These are phyloP conservation scores for Cylas formicarius DNA, from an alignment of 1,140 invertebrate genomes.

Conservation along the genomic window DNA sequence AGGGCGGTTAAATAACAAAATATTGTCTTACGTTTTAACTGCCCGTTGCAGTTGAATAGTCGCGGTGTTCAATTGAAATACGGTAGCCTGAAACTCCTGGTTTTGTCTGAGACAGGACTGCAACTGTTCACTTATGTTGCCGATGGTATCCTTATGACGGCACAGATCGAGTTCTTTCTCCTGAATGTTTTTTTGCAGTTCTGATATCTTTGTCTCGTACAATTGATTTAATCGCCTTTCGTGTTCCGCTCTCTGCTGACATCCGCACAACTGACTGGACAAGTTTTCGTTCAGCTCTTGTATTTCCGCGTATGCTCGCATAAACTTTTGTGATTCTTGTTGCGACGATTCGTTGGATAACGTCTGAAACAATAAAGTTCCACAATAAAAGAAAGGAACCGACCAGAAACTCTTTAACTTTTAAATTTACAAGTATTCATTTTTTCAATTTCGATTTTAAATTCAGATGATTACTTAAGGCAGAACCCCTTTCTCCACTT, in stretches of 20 bases:
- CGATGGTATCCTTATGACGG: conserved; percentile 22
- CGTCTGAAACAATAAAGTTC: conserved; percentile 28
- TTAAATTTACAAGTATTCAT: too few relatives aligned
- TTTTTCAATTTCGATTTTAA: too few relatives aligned
- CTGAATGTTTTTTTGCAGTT: conserved; percentile 24
- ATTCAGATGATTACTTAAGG: too few relatives aligned
- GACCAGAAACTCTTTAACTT: too few relatives aligned
- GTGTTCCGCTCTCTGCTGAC: conserved; percentile 24
- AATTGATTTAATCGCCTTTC: conserved; percentile 30
- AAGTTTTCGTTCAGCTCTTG: conserved; percentile 25
- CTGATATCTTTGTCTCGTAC: conserved; percentile 27
- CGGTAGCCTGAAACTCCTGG: conserved; percentile 23
- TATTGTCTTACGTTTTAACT: too few relatives aligned
- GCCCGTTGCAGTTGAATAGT: conserved; percentile 20
- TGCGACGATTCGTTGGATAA: conserved; percentile 26
- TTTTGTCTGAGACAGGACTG: conserved; percentile 26
- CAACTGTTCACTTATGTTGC: conserved; percentile 25
- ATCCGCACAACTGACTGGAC: conserved; percentile 21
- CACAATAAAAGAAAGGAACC: too few relatives aligned
- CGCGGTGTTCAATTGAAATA: conserved; percentile 22
- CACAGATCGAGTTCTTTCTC: conserved; percentile 26
- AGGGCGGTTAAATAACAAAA: too few relatives aligned
- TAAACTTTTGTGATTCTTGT: conserved; percentile 25
- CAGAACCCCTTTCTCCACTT: too few relatives aligned
- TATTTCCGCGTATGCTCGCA: conserved; percentile 24